Percentiles rank a stretch among this genome's conserved stretches.
These are phyloP conservation scores for Suricata suricatta DNA, from an alignment of 2,113 vertebrate species.

Conservation along the genomic window DNA sequence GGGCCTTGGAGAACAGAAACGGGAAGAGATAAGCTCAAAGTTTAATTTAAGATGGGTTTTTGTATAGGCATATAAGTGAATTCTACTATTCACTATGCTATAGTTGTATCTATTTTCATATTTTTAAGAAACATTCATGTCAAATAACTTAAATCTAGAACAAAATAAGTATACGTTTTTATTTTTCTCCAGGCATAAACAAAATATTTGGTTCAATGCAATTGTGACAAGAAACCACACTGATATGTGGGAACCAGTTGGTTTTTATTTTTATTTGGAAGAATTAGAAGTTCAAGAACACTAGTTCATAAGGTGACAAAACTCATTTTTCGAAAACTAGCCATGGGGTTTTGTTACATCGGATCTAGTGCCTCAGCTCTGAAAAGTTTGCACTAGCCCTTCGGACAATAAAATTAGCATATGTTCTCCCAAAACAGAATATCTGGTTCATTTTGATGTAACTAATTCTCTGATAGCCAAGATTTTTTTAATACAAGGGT, in stretches of 20 bases:
- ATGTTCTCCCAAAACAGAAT: background rate
- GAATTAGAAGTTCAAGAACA: slow-evolving; percentile 58
- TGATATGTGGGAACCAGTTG: background rate
- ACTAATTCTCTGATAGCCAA: background rate
- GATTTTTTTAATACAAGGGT: background rate
- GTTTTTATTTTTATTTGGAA: slow-evolving; percentile 34
- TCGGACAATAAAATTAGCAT: slow-evolving; percentile 6
- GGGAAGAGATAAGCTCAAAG: background rate
- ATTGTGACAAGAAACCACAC: slow-evolving; percentile 1
- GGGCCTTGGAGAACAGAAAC: background rate
- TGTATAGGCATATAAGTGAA: background rate
- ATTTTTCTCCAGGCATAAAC: slow-evolving; percentile 60
- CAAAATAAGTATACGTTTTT: slow-evolving; percentile 46
- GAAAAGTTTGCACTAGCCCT: background rate
- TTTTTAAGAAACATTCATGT: slow-evolving; percentile 36
- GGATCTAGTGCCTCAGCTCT: background rate
- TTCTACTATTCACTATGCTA: background rate
- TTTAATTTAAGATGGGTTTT: background rate
- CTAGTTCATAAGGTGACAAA: slow-evolving; percentile 36
- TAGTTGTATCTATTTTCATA: background rate
- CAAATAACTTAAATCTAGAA: slow-evolving; percentile 42
- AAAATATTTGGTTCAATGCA: slow-evolving; percentile 49
- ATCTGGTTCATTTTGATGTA: background rate
- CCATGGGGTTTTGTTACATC: background rate
- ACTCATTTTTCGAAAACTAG: slow-evolving; percentile 52